Base-by-base conservation (phyloP, 2,888 invertebrate species). In the Chrysopilus asiliformis region DNA sequence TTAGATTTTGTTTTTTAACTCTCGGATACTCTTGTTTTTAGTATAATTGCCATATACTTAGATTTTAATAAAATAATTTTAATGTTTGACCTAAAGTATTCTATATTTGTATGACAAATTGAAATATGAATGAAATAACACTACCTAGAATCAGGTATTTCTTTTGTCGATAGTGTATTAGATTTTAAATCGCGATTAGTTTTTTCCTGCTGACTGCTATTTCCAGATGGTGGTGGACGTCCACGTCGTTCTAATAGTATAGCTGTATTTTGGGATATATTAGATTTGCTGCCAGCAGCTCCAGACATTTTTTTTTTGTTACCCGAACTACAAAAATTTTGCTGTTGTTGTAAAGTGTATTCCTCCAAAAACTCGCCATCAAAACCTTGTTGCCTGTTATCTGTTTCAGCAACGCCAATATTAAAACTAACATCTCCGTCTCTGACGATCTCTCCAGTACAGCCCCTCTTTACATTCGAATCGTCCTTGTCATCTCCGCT, bases 81-180 rank as follows among this genome's bases (percentile, higher is more conserved):
- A n/a, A n/a, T n/a, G n/a, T n/a, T n/a, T n/a, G n/a, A n/a, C n/a
- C n/a, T n/a, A n/a, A n/a, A n/a, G n/a, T n/a, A n/a, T n/a, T n/a
- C n/a, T n/a, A n/a, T n/a, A n/a, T n/a, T n/a, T n/a, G n/a, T 32
- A 38, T 28, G 32, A 33, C 27, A 33, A 38, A 32, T 27, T 33
- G 38, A 38, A 38, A 37, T 26, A 32, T 26, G 27, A 37, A 32
- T 32, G 45, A 48, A 46, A 51, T 52, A 56, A 55, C 64, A 62
- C 62, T 62, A 63, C 64, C 62, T 62, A 63, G 62, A 55, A 54
- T 62, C 61, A 44, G 63, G 62, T 49, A 62, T 55, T 55, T 60
- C 60, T 56, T 61, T 62, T 53, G 61, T 53, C 51, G 60, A 47
- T 39, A 44, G 38, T 43, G 53, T 44, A 40, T 51, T 45, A 40